Conservation (phyloP, 2,113 vertebrate genomes). For the Laterallus jamaicensis region DNA sequence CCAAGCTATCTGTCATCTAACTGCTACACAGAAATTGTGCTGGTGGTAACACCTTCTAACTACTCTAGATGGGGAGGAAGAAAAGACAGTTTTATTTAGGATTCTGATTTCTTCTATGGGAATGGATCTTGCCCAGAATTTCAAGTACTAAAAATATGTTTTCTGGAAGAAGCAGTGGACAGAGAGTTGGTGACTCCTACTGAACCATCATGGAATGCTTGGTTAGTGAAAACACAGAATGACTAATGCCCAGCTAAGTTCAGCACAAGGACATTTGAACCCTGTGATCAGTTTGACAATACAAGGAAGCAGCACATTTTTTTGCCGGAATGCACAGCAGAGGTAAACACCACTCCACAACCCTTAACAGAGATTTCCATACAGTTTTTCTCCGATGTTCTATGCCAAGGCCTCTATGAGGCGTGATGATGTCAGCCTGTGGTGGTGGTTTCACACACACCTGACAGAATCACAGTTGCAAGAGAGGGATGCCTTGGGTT, state of each 20-base stretch:
- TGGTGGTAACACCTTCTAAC: not conserved
- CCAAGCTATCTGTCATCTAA: not conserved
- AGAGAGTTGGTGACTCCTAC: not conserved
- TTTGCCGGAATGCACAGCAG: not conserved
- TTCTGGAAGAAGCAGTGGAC: not conserved
- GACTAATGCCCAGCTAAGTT: not conserved
- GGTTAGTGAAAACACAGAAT: not conserved
- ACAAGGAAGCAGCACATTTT: not conserved
- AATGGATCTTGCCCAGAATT: not conserved
- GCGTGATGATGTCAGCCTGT: not conserved
- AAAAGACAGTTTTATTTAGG: not conserved
- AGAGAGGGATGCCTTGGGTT: not conserved
- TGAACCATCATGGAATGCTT: not conserved
- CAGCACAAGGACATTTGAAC: not conserved
- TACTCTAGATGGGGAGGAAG: not conserved
- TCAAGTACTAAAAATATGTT: not conserved
- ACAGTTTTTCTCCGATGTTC: not conserved
- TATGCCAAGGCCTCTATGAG: not conserved
- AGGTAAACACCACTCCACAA: not conserved
- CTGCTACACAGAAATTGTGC: not conserved
- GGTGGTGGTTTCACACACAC: not conserved
- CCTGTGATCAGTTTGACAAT: not conserved
- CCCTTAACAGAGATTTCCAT: not conserved
- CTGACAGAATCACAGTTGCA: not conserved
- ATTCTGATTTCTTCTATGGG: not conserved